A percentile compares a stretch with the other conserved stretches of the same genome.
Evolutionary conservation across 2,888 invertebrate genomes (phyloP).

Genomic region (Acrocera orbiculus): DNA sequence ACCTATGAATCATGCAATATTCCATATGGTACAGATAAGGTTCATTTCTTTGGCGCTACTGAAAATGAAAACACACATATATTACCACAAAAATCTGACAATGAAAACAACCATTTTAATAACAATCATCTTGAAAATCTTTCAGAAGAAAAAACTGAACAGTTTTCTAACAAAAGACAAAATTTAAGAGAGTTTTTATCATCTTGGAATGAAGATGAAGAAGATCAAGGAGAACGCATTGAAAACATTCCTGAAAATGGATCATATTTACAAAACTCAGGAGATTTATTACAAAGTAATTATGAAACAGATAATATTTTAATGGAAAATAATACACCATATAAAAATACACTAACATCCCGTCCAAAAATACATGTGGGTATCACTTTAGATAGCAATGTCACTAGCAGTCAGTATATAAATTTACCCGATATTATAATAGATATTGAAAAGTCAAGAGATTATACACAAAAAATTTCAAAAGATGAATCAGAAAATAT

Average conservation of each 20-base stretch:
- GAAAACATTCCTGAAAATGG: not conserved
- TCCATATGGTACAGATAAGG: constrained; percentile 1
- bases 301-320: constrained; percentile 2
- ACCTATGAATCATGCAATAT: constrained; percentile 1
- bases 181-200: constrained; percentile 28
- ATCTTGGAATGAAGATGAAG: constrained; percentile 31
- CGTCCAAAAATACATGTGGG: constrained; percentile 18
- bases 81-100: too few species aligned
- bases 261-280: too few species aligned
- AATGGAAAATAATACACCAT: constrained; percentile 14
- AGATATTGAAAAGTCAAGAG: constrained; percentile 26
- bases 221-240: constrained; percentile 14
- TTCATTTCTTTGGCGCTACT: not conserved
- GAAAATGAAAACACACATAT: too few species aligned
- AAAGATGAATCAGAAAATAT: too few species aligned
- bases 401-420: constrained; percentile 19
- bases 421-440: constrained; percentile 31
- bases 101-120: too few species aligned
- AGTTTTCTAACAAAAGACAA: constrained; percentile 15
- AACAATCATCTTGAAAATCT: not conserved
- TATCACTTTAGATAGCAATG: constrained; percentile 17
- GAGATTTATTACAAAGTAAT: too few species aligned
- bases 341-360: constrained; percentile 12
- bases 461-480: too few species aligned
- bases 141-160: not conserved